A percentile compares a stretch with the other conserved stretches of the same genome.
Evolutionary conservation across 2,113 vertebrate genomes (phyloP).

Genomic region (Thryonomys swinderianus): DNA sequence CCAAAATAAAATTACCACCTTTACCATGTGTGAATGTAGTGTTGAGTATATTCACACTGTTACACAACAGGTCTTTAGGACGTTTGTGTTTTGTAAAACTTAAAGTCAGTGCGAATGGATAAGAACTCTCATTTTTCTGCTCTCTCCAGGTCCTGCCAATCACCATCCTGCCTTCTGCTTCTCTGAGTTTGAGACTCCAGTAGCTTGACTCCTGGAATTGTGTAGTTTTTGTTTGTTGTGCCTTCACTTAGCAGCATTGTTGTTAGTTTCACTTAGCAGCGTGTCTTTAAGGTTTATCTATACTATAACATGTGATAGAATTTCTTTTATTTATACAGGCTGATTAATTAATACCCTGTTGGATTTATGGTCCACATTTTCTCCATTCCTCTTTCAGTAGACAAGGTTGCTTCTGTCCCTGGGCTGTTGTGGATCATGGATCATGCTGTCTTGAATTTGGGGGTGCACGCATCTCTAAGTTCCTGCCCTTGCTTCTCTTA

Average conservation of each 20-base stretch:
- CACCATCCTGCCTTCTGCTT: no score
- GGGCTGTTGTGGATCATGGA: background rate
- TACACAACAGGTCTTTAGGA: no score
- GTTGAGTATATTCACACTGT: no score
- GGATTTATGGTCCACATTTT: background rate
- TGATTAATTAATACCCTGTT: background rate
- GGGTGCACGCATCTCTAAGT: background rate
- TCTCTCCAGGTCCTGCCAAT: no score
- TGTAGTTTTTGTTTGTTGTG: background rate
- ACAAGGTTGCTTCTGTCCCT: background rate
- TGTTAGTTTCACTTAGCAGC: background rate
- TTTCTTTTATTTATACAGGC: background rate
- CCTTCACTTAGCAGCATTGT: no score
- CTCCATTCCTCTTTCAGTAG: background rate
- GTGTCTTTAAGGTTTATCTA: background rate
- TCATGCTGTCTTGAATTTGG: background rate
- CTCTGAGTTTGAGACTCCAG: no score
- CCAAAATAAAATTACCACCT: no score
- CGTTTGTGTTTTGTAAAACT: no score
- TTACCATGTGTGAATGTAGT: no score
- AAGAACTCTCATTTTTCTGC: no score
- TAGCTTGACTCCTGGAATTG: background rate
- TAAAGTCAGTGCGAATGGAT: no score
- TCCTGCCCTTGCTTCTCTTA: background rate
- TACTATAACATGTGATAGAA: background rate